Conservation (phyloP, 2,113 vertebrate genomes). For the Patagioenas fasciata region DNA sequence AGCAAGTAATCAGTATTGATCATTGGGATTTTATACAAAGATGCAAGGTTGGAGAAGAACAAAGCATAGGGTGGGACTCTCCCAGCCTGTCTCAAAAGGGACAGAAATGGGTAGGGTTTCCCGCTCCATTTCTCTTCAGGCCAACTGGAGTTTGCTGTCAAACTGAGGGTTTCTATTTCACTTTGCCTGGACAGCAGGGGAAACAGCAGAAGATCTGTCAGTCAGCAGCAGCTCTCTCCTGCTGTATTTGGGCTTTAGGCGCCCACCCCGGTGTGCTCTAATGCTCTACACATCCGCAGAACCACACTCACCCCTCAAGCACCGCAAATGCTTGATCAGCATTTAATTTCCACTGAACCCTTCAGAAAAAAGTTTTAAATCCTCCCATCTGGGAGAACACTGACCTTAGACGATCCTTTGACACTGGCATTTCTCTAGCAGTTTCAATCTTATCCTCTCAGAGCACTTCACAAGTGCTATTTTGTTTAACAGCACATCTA, state of each 20-base stretch:
- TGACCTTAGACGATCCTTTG: not conserved
- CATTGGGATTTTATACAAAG: not conserved
- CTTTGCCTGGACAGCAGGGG: not conserved
- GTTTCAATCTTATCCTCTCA: not conserved
- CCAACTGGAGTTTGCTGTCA: not conserved
- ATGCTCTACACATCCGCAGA: fast-evolving
- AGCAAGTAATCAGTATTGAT: constrained; percentile 11
- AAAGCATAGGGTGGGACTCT: not conserved
- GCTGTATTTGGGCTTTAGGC: not conserved
- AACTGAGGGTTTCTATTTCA: not conserved
- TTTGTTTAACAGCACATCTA: not conserved
- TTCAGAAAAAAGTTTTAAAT: not conserved
- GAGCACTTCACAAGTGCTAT: not conserved
- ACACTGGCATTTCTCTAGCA: not conserved
- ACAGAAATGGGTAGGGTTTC: not conserved
- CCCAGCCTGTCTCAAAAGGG: not conserved
- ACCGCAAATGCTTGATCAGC: not conserved
- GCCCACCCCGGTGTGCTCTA: not conserved
- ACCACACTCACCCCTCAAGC: not conserved
- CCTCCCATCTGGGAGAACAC: not conserved
- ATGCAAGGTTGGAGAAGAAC: not conserved
- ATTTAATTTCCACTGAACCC: not conserved
- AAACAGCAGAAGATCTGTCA: not conserved
- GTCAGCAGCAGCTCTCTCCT: not conserved
- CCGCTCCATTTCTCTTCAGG: not conserved